Evolutionary conservation across 2,113 vertebrate species (phyloP).

Genomic region (Rhineura floridana): DNA sequence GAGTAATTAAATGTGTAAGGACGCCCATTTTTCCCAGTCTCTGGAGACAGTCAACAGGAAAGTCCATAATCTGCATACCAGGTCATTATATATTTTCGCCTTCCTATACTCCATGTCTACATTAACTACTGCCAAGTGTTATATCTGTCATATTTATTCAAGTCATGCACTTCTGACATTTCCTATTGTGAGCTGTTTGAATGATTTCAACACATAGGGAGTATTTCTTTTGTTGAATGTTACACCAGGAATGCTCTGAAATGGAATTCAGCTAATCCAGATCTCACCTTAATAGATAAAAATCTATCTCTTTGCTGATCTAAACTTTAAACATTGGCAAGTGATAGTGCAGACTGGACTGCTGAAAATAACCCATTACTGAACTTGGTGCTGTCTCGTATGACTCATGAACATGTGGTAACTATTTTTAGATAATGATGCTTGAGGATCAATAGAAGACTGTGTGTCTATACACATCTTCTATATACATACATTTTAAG

Average conservation of each 20-base stretch:
- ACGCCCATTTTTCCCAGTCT: too few relatives aligned
- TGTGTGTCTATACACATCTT: not conserved
- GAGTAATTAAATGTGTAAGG: not conserved
- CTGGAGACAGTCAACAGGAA: not conserved
- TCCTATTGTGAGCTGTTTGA: not conserved
- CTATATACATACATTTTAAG: not conserved
- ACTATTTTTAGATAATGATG: not conserved
- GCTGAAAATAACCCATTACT: not conserved
- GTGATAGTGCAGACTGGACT: not conserved
- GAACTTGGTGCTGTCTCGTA: not conserved
- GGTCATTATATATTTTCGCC: not conserved
- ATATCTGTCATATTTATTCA: not conserved
- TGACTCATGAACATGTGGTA: not conserved
- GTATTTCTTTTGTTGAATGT: not conserved
- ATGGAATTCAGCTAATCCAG: not conserved
- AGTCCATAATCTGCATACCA: not conserved
- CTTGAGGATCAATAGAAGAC: conserved; percentile 1
- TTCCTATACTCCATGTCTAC: too few relatives aligned
- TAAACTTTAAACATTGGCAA: not conserved
- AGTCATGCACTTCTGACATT: not conserved
- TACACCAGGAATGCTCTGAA: not conserved
- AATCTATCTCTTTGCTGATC: not conserved
- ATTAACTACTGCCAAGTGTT: not conserved
- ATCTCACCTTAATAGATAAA: not conserved
- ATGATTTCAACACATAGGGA: not conserved